Base-by-base conservation (phyloP, 2,888 invertebrate species). In the Stegana nigrithorax region DNA sequence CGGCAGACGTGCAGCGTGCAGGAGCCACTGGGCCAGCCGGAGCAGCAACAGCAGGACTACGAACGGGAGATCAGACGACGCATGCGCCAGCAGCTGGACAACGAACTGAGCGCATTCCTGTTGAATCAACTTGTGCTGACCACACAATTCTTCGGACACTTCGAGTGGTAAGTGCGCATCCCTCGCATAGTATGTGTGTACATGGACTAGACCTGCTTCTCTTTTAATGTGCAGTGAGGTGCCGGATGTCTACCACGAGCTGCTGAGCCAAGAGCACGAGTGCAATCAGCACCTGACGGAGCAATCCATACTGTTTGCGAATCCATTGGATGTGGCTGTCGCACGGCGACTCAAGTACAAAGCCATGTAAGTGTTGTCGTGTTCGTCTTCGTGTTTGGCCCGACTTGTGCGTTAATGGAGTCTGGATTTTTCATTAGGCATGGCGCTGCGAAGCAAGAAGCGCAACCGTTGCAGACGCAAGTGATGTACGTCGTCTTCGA, bases 111-210 rank as follows among this genome's bases (percentile, higher is more conserved):
- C 74, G 87, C 88, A 3, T 94, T 94, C 82, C 85, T 94, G 8
- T 84, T 94, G 10, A 93, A 94, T 81, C 92, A 94, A 81, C 88
- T 93, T 62, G 87, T 93, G 60, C 87, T 93, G 81, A 90, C 90
- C 12, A 87, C 92, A 21, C 92, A 93, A 84, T 93, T 94, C 85
- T 93, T 93, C 75, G 90, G 91, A 69, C 91, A 94, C 82, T 93
- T 89, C 78, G 91, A 93, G 81, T 88, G 89, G 93, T 93, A 19
- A 23, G 67, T 60, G 6, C 10, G 39, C 29, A 29, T 29, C 29
- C 6, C n/a, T n/a, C n/a, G n/a, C n/a, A n/a, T n/a, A n/a, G n/a
- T n/a, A n/a, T n/a, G n/a, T n/a, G n/a, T n/a, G n/a, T n/a, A n/a
- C n/a, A n/a, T n/a, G n/a, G n/a, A n/a, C n/a, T n/a, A n/a, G n/a